These are phyloP conservation scores for Scomber scombrus DNA, from an alignment of 2,113 vertebrate species.

Conservation along the genomic window DNA sequence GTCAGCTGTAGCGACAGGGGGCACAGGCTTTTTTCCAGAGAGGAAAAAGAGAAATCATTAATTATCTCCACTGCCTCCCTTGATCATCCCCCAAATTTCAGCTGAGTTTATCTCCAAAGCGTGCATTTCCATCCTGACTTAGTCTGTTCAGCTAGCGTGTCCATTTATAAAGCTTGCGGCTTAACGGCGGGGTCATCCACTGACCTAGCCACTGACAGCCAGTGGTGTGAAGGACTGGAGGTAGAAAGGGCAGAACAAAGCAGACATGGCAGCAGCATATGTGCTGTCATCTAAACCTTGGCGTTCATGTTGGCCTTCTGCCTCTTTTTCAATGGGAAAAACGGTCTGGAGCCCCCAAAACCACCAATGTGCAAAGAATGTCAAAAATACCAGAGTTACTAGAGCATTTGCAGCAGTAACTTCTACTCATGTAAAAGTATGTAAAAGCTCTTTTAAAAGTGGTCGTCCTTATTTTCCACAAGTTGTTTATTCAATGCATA, in stretches of 20 bases:
- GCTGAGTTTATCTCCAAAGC: slow-evolving; percentile 79
- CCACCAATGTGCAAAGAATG: background rate
- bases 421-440: no score
- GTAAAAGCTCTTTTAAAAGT: background rate
- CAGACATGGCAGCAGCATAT: slow-evolving; percentile 57
- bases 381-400: background rate
- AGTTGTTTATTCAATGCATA: no score
- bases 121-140: slow-evolving; percentile 74
- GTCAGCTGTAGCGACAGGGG: slow-evolving; percentile 81
- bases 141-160: slow-evolving; percentile 55
- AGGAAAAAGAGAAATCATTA: slow-evolving; percentile 78
- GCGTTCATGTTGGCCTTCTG: slow-evolving; percentile 54
- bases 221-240: slow-evolving; percentile 68
- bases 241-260: slow-evolving; percentile 72
- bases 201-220: slow-evolving; percentile 71
- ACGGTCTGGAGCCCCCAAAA: slow-evolving; percentile 5
- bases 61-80: slow-evolving; percentile 75
- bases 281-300: slow-evolving; percentile 41
- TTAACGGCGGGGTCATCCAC: slow-evolving; percentile 63
- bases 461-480: no score
- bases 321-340: slow-evolving; percentile 16
- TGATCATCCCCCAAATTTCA: slow-evolving; percentile 76
- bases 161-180: slow-evolving; percentile 76
- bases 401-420: background rate
- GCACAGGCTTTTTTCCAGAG: slow-evolving; percentile 55